Percentiles rank a stretch among this genome's conserved stretches.
Conservation (phyloP, 1,140 invertebrate species). For the Drosophila sp. region DNA sequence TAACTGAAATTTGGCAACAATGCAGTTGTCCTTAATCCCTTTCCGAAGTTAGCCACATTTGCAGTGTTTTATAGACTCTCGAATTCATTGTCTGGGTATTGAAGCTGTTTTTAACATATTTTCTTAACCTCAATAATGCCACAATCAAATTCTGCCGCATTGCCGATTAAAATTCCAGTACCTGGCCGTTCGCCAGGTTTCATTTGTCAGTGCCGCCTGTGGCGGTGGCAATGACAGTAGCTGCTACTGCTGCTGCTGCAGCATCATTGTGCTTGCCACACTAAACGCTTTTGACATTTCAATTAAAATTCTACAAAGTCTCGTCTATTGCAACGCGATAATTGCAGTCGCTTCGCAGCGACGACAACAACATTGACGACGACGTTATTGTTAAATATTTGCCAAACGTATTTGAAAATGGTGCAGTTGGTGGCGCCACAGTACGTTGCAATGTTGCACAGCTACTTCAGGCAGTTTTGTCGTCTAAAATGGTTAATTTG, state of each 20-base stretch:
- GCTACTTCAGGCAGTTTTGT: neutral
- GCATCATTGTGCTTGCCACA: conserved; percentile 66
- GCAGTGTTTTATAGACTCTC: conserved; percentile 28
- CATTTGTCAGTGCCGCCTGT: conserved; percentile 19
- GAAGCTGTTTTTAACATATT: conserved; percentile 61
- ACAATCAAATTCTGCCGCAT: conserved; percentile 68
- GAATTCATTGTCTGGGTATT: conserved; percentile 6
- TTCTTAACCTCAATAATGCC: conserved; percentile 73
- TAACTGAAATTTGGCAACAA: conserved; percentile 24
- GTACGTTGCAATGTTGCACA: conserved; percentile 2
- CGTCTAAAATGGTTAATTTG: no score
- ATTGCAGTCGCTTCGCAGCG: conserved; percentile 48
- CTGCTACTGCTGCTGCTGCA: conserved; percentile 64
- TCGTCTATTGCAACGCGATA: conserved; percentile 54
- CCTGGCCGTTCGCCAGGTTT: conserved; percentile 51
- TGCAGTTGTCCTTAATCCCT: conserved; percentile 3
- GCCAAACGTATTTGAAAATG: conserved; percentile 63
- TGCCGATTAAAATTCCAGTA: conserved; percentile 63
- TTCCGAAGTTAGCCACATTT: neutral
- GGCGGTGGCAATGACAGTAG: conserved; percentile 4
- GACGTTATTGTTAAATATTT: conserved; percentile 70
- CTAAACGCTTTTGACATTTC: conserved; percentile 83
- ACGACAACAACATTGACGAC: conserved; percentile 37
- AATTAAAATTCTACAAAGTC: conserved; percentile 80
- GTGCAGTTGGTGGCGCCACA: conserved; percentile 56